Base-by-base conservation (phyloP, 1,140 invertebrate genomes). In the Aplysia californica region DNA sequence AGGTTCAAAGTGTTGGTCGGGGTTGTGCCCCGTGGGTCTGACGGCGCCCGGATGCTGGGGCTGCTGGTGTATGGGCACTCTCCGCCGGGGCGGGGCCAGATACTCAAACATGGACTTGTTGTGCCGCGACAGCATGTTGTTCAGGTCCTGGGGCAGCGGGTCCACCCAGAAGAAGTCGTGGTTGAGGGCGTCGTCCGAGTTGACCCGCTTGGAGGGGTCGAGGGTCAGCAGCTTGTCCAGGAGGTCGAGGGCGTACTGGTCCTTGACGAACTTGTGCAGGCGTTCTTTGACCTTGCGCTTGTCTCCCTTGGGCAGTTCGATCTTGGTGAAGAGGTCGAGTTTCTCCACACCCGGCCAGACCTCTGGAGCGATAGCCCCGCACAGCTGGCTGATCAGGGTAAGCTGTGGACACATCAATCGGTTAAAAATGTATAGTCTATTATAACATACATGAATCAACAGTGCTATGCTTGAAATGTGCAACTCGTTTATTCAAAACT, bases 121-220 rank as follows among this genome's bases (percentile, higher is more conserved):
- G 86, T 98, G 96, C 84, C 97, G 95, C 0, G 95, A 95, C 61
- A 99, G 89, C 96, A 98, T 98, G 91, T 95, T 96, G 35, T 93
- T 95, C 1, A 98, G 90, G 86, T 98, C 96, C 26, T 74, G 75
- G 0, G 97, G 97, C 94, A 97, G 95, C 5, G 98, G 98, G 87
- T 98, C 97, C 1, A 94, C 96, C 96, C 97, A 99, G 88, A 99
- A 99, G 88, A 99, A 99, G 85, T 98, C 97, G 84, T 99, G 97
- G 91, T 98, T 98, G 0, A 99, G 87, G 0, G 97, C 97, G 0
- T 94, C 94, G 86, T 99, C 97, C 0, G 96, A 94, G 88, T 98
- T 96, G 38, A 94, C 94, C 80, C 98, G 91, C 88, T 97, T 97
- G 0, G 93, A 92, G 0, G 98, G 98, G 91, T 99, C 96, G 26